Conservation (phyloP, 2,797 vertebrate species). For the Vultur gryphus region DNA sequence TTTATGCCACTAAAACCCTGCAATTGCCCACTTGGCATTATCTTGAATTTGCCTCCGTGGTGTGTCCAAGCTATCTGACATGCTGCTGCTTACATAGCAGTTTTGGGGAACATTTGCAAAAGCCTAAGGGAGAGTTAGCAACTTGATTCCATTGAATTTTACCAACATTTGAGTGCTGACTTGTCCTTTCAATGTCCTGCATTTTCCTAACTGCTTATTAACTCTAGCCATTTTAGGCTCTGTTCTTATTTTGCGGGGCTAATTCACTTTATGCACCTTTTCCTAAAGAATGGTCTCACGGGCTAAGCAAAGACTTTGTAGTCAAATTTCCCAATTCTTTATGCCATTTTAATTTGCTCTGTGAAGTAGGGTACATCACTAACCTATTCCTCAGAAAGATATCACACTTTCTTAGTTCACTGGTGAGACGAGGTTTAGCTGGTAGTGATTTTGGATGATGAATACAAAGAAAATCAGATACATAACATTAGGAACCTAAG, state of each 20-base stretch:
- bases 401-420: not conserved
- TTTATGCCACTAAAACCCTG: not conserved
- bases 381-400: not conserved
- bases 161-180: not conserved
- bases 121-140: not conserved
- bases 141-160: not conserved
- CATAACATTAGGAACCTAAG: not conserved
- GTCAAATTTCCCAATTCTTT: not conserved
- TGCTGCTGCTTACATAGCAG: not conserved
- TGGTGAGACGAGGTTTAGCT: not conserved
- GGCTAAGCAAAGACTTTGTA: not conserved
- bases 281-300: rapidly evolving
- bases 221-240: not conserved
- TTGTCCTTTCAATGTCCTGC: not conserved
- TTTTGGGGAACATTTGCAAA: not conserved
- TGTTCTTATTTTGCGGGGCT: not conserved
- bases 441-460: not conserved
- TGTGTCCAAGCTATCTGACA: not conserved
- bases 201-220: not conserved
- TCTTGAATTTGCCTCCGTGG: not conserved
- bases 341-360: not conserved
- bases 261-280: not conserved
- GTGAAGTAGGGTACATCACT: rapidly evolving
- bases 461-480: not conserved
- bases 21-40: not conserved